phyloP scores from a whole-genome alignment of 37 sponge, comb jelly and placozoan genomes.

The Agelas oroides region DNA sequence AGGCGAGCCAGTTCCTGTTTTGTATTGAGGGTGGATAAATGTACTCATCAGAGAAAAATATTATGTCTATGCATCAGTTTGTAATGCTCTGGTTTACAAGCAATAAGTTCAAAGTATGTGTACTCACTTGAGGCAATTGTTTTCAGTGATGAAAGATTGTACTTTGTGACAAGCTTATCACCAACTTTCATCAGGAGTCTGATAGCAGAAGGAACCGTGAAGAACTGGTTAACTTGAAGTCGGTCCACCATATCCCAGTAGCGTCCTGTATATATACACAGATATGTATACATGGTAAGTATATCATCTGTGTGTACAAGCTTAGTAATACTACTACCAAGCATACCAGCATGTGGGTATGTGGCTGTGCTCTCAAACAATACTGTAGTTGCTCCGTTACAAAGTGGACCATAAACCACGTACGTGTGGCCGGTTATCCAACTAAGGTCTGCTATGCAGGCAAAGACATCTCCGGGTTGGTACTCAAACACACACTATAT shows the following conservation, averaged over 20 bases:
- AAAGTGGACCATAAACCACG: conserved; percentile 92
- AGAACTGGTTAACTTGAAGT: conserved; percentile 63
- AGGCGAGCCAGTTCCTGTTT: too few species aligned
- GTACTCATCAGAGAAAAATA: too few species aligned
- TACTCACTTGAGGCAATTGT: conserved; percentile 45
- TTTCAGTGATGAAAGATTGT: conserved; percentile 63
- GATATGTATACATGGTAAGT: too few species aligned
- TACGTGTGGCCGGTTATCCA: conserved; percentile 97
- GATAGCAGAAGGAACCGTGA: conserved; percentile 70
- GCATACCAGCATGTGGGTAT: conserved; percentile 89
- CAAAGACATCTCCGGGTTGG: conserved; percentile 79
- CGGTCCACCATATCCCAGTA: conserved; percentile 36
- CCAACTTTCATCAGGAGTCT: conserved; percentile 49
- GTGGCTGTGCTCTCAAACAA: conserved; percentile 89
- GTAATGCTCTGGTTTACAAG: too few species aligned
- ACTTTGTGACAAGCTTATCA: conserved; percentile 56
- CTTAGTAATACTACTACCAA: too few species aligned
- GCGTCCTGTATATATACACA: too few species aligned
- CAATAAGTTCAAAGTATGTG: too few species aligned
- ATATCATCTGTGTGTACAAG: too few species aligned
- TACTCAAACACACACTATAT: conserved; percentile 83
- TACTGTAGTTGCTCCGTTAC: conserved; percentile 88
- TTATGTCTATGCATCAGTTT: too few species aligned
- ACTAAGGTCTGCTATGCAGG: conserved; percentile 90
- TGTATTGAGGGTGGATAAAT: too few species aligned